These are phyloP conservation scores for Exocentrus adspersus DNA, from an alignment of 2,888 invertebrate genomes.

Conservation along the genomic window DNA sequence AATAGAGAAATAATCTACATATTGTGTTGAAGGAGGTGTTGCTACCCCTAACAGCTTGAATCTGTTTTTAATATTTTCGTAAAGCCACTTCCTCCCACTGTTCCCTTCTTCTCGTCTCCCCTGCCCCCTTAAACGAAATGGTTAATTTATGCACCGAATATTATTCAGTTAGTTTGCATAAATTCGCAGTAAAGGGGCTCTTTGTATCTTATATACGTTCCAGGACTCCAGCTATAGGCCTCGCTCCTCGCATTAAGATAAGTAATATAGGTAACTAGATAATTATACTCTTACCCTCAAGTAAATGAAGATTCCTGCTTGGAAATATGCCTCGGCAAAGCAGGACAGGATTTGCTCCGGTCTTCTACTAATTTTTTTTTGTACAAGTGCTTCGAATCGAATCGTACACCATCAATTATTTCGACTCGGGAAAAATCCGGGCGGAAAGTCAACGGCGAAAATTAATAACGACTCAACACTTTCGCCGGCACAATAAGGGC, in stretches of 20 bases:
- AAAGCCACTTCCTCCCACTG: too few relatives aligned
- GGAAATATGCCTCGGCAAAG: too few relatives aligned
- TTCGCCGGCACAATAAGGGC: conserved; percentile 43
- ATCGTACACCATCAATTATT: too few relatives aligned
- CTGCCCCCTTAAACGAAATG: conserved; percentile 13
- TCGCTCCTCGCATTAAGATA: conserved; percentile 21
- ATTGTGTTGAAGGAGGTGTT: too few relatives aligned
- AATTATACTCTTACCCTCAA: not conserved
- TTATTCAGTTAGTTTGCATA: conserved; percentile 24
- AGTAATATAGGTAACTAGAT: conserved; percentile 14
- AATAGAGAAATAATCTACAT: too few relatives aligned
- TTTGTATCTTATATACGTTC: conserved; percentile 23
- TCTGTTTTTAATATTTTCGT: too few relatives aligned
- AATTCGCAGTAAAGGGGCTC: conserved; percentile 25
- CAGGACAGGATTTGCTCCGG: too few relatives aligned
- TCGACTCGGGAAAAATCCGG: not conserved
- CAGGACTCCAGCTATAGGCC: conserved; percentile 13
- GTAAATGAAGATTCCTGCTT: not conserved
- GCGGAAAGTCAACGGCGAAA: conserved; percentile 2
- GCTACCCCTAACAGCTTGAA: too few relatives aligned
- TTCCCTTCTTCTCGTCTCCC: not conserved
- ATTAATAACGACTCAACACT: conserved; percentile 29
- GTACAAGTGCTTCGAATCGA: too few relatives aligned
- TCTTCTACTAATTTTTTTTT: too few relatives aligned
- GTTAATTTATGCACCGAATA: conserved; percentile 25